Conservation (phyloP, 1,140 invertebrate genomes). For the Drosophila pseudoobscura region DNA sequence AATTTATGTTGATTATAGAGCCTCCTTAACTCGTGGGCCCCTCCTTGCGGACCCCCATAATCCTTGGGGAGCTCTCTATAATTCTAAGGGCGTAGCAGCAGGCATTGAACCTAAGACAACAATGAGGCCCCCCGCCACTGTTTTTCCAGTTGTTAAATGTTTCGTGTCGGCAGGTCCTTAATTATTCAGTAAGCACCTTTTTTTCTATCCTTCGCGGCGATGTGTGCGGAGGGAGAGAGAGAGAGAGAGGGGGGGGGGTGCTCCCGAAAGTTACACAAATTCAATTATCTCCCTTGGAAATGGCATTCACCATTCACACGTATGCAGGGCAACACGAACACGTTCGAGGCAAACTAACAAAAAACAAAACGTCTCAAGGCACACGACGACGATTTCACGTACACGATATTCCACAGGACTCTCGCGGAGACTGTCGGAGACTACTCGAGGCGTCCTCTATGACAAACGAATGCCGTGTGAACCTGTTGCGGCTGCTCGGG, state of each 20-base stretch:
- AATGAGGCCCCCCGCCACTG: constrained; percentile 7
- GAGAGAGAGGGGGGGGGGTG: too few relatives aligned
- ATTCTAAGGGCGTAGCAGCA: constrained; percentile 26
- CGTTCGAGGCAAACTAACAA: background rate
- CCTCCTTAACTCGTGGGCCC: too few relatives aligned
- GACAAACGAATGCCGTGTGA: constrained; percentile 76
- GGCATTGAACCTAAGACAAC: constrained; percentile 43
- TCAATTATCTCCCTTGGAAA: constrained; percentile 54
- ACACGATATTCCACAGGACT: constrained; percentile 21
- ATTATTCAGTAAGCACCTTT: constrained; percentile 63
- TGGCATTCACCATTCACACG: constrained; percentile 18
- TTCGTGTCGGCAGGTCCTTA: constrained; percentile 55
- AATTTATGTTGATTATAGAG: constrained; percentile 29
- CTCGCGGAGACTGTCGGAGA: constrained; percentile 13
- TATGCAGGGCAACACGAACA: background rate
- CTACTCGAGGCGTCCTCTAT: constrained; percentile 59
- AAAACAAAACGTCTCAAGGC: background rate
- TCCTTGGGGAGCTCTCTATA: constrained; percentile 7
- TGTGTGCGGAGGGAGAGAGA: too few relatives aligned
- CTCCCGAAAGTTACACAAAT: constrained; percentile 49
- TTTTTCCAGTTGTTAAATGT: constrained; percentile 26
- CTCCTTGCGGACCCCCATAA: background rate
- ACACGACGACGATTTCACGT: background rate
- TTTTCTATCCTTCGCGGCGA: background rate
- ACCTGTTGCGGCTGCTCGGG: constrained; percentile 69